Percentiles rank a stretch among this genome's conserved stretches.
Conservation (phyloP, 2,113 vertebrate species). For the Struthio camelus region DNA sequence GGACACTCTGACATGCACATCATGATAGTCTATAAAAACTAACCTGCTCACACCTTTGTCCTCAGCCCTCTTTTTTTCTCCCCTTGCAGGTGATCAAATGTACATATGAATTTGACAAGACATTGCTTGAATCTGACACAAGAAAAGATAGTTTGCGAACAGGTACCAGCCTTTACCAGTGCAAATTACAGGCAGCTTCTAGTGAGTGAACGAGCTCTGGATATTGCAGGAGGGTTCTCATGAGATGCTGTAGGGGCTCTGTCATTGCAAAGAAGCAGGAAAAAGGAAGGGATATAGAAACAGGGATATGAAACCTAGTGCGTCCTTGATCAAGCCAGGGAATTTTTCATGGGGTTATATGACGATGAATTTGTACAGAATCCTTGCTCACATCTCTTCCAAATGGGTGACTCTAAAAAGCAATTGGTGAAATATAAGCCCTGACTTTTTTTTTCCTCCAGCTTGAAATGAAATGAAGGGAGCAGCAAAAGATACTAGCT, state of each 20-base stretch:
- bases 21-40: background rate
- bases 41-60: background rate
- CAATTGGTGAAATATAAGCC: background rate
- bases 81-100: background rate
- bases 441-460: fast-evolving
- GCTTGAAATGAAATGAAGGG: background rate
- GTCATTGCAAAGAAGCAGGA: background rate
- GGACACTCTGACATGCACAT: background rate
- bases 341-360: background rate
- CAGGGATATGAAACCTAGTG: background rate
- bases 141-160: background rate
- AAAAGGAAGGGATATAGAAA: background rate
- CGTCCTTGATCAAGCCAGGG: background rate
- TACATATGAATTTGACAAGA: background rate
- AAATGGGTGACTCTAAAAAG: background rate
- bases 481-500: background rate
- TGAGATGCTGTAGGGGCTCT: fast-evolving
- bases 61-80: background rate
- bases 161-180: background rate
- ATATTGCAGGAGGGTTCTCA: background rate
- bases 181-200: background rate
- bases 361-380: background rate
- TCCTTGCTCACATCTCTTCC: background rate
- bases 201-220: background rate
- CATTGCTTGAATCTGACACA: background rate